These are phyloP conservation scores for Andrena dorsata DNA, from an alignment of 2,888 invertebrate species.

Conservation along the genomic window DNA sequence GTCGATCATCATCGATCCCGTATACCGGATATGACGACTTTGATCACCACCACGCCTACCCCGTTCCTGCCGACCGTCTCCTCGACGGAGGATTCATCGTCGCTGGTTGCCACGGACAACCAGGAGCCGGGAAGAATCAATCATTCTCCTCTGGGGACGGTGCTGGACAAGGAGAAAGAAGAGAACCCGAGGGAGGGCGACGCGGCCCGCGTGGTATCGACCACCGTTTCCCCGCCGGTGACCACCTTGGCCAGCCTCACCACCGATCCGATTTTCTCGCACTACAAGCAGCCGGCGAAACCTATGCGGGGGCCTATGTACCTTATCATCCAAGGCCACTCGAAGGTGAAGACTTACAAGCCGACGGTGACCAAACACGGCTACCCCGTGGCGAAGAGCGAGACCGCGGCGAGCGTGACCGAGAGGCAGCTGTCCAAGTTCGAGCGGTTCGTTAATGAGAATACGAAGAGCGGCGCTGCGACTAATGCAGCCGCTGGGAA, in stretches of 20 bases:
- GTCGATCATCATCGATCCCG: conserved; percentile 58
- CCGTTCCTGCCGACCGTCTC: conserved; percentile 41
- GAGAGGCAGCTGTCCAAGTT: conserved; percentile 73
- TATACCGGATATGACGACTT: conserved; percentile 36
- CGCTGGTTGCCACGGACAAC: background rate
- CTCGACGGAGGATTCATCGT: conserved; percentile 22
- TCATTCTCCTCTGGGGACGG: conserved; percentile 75
- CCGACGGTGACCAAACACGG: conserved; percentile 83
- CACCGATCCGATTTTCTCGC: conserved; percentile 88
- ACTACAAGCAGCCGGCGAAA: conserved; percentile 88
- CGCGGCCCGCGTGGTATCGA: conserved; percentile 47
- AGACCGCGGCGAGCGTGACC: conserved; percentile 66
- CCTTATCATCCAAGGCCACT: conserved; percentile 93
- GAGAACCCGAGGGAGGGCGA: conserved; percentile 51
- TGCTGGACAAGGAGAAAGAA: conserved; percentile 62
- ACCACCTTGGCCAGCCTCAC: conserved; percentile 86
- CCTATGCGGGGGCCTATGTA: conserved; percentile 89
- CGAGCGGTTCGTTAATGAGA: conserved; percentile 77
- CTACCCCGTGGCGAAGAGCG: conserved; percentile 69
- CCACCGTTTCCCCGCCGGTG: conserved; percentile 83
- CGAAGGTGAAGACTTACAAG: conserved; percentile 94
- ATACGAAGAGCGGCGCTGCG: conserved; percentile 61
- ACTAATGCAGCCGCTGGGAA: conserved; percentile 41
- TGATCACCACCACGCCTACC: conserved; percentile 42
- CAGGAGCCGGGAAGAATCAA: conserved; percentile 6